These are phyloP conservation scores for Anarrhichthys ocellatus DNA, from an alignment of 2,113 vertebrate genomes.

Conservation along the genomic window DNA sequence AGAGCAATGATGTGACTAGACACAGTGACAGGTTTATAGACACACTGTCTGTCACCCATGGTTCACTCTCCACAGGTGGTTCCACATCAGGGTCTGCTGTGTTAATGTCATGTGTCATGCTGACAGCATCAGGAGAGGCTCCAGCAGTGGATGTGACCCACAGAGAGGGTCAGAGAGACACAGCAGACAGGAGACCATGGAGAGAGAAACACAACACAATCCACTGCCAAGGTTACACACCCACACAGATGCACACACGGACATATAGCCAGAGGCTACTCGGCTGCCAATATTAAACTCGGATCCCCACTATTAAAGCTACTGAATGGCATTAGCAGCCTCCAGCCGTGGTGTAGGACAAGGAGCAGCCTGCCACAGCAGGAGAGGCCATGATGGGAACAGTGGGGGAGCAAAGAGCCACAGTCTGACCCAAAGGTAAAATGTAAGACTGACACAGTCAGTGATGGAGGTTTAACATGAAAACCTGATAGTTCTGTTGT, in stretches of 20 bases:
- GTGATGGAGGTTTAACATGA: constrained; percentile 3
- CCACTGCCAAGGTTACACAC: constrained; percentile 40
- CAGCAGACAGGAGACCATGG: constrained; percentile 34
- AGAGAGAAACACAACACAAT: constrained; percentile 21
- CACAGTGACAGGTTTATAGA: not conserved
- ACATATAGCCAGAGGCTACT: constrained; percentile 39
- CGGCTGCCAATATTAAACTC: not conserved
- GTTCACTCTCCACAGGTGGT: constrained; percentile 11
- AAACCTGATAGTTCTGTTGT: not conserved
- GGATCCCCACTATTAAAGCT: constrained; percentile 9
- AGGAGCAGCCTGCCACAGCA: constrained; percentile 42
- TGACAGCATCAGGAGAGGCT: constrained; percentile 22
- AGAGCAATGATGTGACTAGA: not conserved
- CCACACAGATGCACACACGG: constrained; percentile 6
- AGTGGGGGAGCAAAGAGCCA: constrained; percentile 20
- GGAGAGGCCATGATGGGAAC: constrained; percentile 30
- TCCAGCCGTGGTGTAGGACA: constrained; percentile 30
- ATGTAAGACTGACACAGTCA: not conserved
- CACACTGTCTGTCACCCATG: not conserved
- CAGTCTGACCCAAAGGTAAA: constrained; percentile 35
- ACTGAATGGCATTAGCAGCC: constrained; percentile 30
- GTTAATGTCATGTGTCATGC: constrained; percentile 21
- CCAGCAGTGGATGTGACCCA: constrained; percentile 38
- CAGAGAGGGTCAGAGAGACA: constrained; percentile 40
- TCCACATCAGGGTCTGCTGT: constrained; percentile 1